phyloP scores from a whole-genome alignment of 1,140 invertebrate species.

The Ridgeia piscesae region DNA sequence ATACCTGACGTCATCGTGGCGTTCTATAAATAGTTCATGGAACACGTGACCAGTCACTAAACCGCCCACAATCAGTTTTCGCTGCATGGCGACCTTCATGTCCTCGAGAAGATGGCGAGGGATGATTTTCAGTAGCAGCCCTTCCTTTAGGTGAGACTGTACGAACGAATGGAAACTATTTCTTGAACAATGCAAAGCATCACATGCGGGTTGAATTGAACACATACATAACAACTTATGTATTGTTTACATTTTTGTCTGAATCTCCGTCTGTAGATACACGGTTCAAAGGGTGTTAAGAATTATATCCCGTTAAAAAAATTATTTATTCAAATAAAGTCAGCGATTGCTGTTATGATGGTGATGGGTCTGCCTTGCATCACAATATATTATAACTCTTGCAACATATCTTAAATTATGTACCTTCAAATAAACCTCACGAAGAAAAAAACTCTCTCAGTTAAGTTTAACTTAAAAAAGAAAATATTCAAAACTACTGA shows the following conservation, averaged over 20 bases:
- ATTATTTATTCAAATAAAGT: no score
- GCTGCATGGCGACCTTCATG: constrained; percentile 21
- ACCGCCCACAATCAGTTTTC: constrained; percentile 15
- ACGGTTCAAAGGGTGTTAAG: no score
- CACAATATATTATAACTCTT: no score
- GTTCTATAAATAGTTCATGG: constrained; percentile 18
- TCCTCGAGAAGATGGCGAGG: constrained; percentile 22
- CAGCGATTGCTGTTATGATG: no score
- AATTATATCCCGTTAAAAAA: no score
- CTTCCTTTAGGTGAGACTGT: constrained; percentile 21
- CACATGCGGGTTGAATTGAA: neutral
- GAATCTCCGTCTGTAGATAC: no score
- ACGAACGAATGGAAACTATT: neutral
- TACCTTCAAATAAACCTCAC: no score
- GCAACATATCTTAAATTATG: no score
- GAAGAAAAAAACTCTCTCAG: neutral
- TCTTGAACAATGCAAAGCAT: neutral
- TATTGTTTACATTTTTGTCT: neutral
- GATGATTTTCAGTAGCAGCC: constrained; percentile 21
- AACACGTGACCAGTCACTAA: constrained; percentile 1
- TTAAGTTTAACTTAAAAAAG: neutral
- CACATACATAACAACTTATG: neutral
- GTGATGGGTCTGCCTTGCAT: no score
- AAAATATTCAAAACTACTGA: neutral
- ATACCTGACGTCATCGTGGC: constrained; percentile 24